Conservation (phyloP, 2,797 vertebrate genomes). For the Lepilemur septentrionalis region DNA sequence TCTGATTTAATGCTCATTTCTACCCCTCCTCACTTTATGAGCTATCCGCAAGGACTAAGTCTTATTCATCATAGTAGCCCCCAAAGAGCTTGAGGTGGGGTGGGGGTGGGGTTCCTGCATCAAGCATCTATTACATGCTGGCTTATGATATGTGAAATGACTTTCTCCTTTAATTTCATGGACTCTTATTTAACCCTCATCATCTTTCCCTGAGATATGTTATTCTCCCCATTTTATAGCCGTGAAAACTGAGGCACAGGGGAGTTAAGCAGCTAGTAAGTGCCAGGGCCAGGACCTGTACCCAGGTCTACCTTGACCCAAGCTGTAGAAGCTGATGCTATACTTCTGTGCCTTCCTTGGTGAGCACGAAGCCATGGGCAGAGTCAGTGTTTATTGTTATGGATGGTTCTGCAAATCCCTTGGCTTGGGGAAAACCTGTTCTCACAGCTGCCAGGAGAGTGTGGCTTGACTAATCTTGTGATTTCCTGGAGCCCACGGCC, state of each 20-base stretch:
- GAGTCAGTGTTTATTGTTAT: constrained; percentile 46
- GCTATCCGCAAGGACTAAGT: neutral
- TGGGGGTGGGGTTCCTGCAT: neutral
- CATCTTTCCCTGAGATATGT: neutral
- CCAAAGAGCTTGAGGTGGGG: neutral
- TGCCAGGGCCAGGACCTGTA: neutral
- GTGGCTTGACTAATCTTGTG: constrained; percentile 55
- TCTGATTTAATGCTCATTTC: neutral
- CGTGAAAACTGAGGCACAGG: neutral
- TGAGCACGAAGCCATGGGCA: neutral
- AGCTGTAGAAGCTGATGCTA: neutral
- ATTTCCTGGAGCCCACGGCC: constrained; percentile 66
- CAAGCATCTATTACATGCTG: neutral
- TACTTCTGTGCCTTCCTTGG: neutral
- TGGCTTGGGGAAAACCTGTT: constrained; percentile 65
- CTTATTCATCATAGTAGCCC: neutral
- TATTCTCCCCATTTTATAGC: neutral
- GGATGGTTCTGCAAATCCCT: constrained; percentile 39
- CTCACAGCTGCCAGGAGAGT: constrained; percentile 65
- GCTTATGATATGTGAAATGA: neutral
- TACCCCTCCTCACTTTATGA: neutral
- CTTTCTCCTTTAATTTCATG: neutral
- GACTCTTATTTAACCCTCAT: neutral
- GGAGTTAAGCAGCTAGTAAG: neutral
- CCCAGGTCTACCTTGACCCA: neutral